These are phyloP conservation scores for Papilio polytes DNA, from an alignment of 1,140 invertebrate species.

Conservation along the genomic window DNA sequence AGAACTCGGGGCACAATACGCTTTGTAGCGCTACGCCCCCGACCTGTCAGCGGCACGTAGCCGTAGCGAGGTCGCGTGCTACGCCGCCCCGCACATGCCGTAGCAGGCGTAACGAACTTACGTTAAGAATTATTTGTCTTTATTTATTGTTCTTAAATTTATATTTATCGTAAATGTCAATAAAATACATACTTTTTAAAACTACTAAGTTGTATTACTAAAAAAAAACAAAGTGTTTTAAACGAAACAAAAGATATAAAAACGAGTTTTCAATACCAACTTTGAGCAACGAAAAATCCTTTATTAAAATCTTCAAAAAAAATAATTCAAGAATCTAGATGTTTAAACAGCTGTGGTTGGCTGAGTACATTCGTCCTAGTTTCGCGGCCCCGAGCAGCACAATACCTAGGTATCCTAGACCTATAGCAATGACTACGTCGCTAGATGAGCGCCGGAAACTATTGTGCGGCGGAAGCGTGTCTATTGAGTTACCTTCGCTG, in stretches of 20 bases:
- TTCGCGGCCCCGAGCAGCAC: constrained; percentile 59
- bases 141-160: background rate
- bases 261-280: background rate
- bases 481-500: constrained; percentile 47
- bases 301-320: background rate
- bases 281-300: background rate
- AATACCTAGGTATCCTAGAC: constrained; percentile 54
- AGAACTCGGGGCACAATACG: background rate
- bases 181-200: too few relatives aligned
- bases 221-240: too few relatives aligned
- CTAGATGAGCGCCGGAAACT: constrained; percentile 46
- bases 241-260: background rate
- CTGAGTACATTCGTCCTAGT: constrained; percentile 63
- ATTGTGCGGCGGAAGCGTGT: constrained; percentile 35
- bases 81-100: background rate
- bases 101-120: background rate
- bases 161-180: too few relatives aligned
- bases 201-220: too few relatives aligned
- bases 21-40: constrained; percentile 12
- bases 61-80: constrained; percentile 9
- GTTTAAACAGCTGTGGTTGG: constrained; percentile 56
- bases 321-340: constrained; percentile 29
- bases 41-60: constrained; percentile 26
- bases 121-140: background rate
- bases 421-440: constrained; percentile 12